Evolutionary conservation across 1,140 invertebrate genomes (phyloP), one percentile per base, ranked within the genome.

Genomic region (Euwallacea fornicatus): DNA sequence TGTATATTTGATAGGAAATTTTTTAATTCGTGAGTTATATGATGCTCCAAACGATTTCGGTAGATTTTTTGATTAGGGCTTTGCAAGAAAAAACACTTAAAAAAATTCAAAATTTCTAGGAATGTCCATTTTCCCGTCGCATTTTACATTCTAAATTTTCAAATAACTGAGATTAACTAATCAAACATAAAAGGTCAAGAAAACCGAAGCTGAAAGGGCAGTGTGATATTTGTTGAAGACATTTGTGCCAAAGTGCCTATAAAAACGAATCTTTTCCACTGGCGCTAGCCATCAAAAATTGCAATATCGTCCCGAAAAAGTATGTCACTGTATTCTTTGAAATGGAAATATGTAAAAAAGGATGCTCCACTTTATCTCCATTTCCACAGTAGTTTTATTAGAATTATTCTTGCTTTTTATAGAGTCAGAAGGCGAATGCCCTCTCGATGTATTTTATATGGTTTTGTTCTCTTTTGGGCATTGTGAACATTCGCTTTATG

Each of bases 361-460:
- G 54, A 62, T 69, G 68, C 16, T 64, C 41, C 42, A 63, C 68
- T 70, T 64, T 63, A 70, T 70, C 54, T 60, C 60, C 54, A 63
- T 70, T 70, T 63, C 59, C 50, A 58, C 15, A 63, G 68, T 70
- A 70, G 60, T 70, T 70, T 70, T 70, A 70, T 70, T 70, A 70
- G 42, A 15, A 64, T 70, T 59, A 70, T 70, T 70, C 68, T 70
- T 55, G 46, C 15, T 63, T 70, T 70, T 70, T 63, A 70, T 70
- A 21, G 58, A 69, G 60, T 70, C 54, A 44, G 42, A 60, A 63
- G 68, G 68, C 60, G 42, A 70, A 70, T 63, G 68, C 68, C 68
- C 59, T 55, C 59, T 63, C 15, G 56, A 46, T 50, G 68, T 43
- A 68, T 68, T 70, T 70, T 70, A 70, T 63, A 41, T 41, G 50